Evolutionary conservation across 2,113 vertebrate genomes (phyloP), one percentile per base, ranked within the genome.

Genomic region (Sorex fumeus): DNA sequence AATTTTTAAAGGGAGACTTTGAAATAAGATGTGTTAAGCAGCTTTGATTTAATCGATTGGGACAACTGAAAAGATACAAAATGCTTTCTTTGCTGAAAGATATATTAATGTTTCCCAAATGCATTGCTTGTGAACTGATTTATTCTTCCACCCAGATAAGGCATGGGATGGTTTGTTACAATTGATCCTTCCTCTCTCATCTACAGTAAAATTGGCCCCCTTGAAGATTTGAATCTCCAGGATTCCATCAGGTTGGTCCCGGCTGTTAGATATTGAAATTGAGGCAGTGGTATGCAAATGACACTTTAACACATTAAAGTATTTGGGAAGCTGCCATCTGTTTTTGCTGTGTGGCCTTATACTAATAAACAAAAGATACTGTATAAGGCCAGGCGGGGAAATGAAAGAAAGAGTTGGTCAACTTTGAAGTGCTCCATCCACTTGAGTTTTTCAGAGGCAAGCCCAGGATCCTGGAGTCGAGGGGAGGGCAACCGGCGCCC

Each of bases 301-400:
- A 91, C 87, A 95, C 87, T 97, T 98, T 97, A 98, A 87, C 97
- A 98, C 98, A 98, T 98, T 96, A 96, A 98, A 98, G 98, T 88
- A 96, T 96, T 97, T 97, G 97, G 96, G 96, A 97, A 91, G 77
- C 94, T 96, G 97, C 98, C 98, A 98, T 98, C 98, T 98, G 98
- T 96, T 98, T 60, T 97, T 97, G 96, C 97, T 98, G 97, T 97
- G 98, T 96, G 96, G 88, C 87, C 97, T 97, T 97, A 97, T 96
- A 97, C 97, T 96, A 98, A 97, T 97, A 98, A 98, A 98, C 98
- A 98, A 98, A 98, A 97, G 98, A 97, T 97, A 97, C 95, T 96
- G 94, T 97, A 95, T 96, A 97, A 95, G 96, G 93, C 77, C 96
- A 93, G 95, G 96, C 87, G 60, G 93, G 90, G 86, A 96, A 97